Evolutionary conservation across 2,113 vertebrate species (phyloP).

Genomic region (Ceyx margarethae): DNA sequence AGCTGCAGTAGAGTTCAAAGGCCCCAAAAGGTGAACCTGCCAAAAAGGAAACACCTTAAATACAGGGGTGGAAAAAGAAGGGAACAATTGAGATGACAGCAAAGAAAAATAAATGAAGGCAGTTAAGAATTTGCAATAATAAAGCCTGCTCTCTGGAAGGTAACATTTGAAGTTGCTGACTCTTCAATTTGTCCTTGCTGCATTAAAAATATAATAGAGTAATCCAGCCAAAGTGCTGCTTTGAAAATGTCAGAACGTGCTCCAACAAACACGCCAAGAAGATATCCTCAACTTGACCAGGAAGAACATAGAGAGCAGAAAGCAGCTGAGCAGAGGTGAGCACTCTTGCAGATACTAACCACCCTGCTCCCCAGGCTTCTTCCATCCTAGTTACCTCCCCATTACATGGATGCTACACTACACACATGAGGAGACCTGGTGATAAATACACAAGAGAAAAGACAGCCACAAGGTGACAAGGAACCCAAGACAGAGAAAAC

Average conservation of each 20-base stretch:
- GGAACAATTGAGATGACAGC: not conserved
- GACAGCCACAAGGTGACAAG: not conserved
- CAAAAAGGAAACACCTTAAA: not conserved
- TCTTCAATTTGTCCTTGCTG: not conserved
- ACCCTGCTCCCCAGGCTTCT: not conserved
- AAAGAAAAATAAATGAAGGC: not conserved
- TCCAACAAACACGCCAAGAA: not conserved
- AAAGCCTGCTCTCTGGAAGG: not conserved
- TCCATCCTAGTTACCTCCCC: not conserved
- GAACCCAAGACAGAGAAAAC: not conserved
- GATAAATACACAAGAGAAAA: not conserved
- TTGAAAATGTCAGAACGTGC: not conserved
- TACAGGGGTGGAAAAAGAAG: not conserved
- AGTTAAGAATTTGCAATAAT: not conserved
- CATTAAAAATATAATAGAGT: not conserved
- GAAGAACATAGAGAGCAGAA: not conserved
- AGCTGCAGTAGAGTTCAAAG: not conserved
- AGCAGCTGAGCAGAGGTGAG: not conserved
- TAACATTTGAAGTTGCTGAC: slow-evolving; percentile 38
- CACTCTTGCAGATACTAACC: not conserved
- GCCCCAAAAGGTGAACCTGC: not conserved
- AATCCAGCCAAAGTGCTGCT: not conserved
- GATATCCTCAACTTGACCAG: not conserved
- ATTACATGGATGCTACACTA: no score
- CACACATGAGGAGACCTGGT: not conserved